Base-by-base conservation (phyloP, 1,140 invertebrate species). In the Batillaria attramentaria region DNA sequence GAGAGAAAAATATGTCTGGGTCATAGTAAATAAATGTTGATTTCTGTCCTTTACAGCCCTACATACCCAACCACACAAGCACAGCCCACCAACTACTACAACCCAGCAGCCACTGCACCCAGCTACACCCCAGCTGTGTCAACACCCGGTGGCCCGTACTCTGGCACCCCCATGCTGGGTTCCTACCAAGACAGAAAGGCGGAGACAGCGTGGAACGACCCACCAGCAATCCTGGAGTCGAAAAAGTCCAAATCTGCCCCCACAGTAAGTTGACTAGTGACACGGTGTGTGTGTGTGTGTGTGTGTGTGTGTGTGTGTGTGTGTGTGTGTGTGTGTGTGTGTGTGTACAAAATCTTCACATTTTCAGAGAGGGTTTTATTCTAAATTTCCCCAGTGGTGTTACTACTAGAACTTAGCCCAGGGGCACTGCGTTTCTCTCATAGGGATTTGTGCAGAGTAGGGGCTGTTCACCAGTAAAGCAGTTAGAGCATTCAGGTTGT, bases 121-220 rank as follows among this genome's bases (percentile, higher is more conserved):
- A 62, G 70, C 28, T 84, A 83, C 73, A 83, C 81, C 72, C 80
- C 80, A 6, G 39, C 65, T 39, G 77, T 70, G n/a, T 65, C 50
- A 16, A 72, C 65, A 24, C 77, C 77, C 16, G 72, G 72, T 16
- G 72, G 72, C 10, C 66, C 62, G 10, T 75, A 77, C 31, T 24
- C 76, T 0, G 46, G 60, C 35, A 24, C 42, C 3, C 70, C 77
- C 2, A 4, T 70, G 1, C 35, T 46, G 1, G 16, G 37, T 35
- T 90, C 90, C 1, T 91, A 87, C 80, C 88, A 89, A 76, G 86
- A 90, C 77, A 75, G 80, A 24, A 87, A 85, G 75, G 85, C 89
- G 33, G 81, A 84, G 1, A 83, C 65, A 39, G 88, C 85, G 0
- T 91, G 90, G 90, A 91, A 91, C 82, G 90, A 91, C 78, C 89